Base-by-base conservation (phyloP, 2,113 vertebrate species). In the Murina feae region DNA sequence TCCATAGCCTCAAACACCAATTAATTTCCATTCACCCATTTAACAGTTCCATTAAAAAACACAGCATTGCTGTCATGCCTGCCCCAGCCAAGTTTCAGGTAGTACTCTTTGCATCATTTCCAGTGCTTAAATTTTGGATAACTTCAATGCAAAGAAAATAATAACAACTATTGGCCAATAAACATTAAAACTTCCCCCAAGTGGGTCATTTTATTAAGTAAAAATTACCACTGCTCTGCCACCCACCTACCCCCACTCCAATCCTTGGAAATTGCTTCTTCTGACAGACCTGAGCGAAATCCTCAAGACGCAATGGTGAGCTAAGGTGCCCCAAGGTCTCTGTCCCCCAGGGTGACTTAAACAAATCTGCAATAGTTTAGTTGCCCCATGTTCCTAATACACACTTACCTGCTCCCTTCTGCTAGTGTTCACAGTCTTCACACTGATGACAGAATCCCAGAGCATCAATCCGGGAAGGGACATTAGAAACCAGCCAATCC, bases 401-500 rank as follows among this genome's bases (percentile, higher is more conserved):
- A 53, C 78, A 92, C 97, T 94, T 81, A 97, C 96, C 75, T 92
- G 76, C 39, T 49, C 92, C 47, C 74, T 95, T 87, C 82, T 32
- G 18, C 49, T n/a, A 63, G 37, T 86, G 72, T 76, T 69, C 82
- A 63, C 82, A 63, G 47, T 66, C 76, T 76, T 90, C 81, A 74
- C 25, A 0, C 42, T 28, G 49, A 63, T 69, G 60, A 53, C 84
- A 86, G 84, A 63, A 63, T 60, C 74, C 66, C 79, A 89, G 75
- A 84, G 76, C 92, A 79, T 69, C 78, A 58, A 37, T 93, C 81
- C 85, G 78, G 72, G 72, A 90, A 74, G 47, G 42, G 53, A 47
- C 23, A 39, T 87, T 21, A 89, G 80, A 95, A 39, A 89, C 81
- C 55, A 91, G 60, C n/a, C 76, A 85, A 20, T 82, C 84, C 90